These are phyloP conservation scores for Drosophila truncata DNA, from an alignment of 1,140 invertebrate genomes.

Conservation along the genomic window DNA sequence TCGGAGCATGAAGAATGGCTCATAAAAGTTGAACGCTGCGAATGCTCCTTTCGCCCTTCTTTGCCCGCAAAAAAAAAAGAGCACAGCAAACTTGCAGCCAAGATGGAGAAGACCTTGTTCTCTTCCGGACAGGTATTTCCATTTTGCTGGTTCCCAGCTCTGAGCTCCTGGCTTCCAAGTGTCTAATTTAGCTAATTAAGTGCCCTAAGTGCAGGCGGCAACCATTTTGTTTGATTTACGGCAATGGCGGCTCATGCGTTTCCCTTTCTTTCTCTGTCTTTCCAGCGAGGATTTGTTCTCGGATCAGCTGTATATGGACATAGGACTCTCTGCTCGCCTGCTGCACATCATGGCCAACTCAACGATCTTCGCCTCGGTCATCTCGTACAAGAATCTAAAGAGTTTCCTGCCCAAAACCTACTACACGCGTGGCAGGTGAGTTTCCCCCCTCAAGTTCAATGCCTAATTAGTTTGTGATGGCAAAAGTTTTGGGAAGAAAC, in stretches of 20 bases:
- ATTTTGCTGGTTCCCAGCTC: slow-evolving; percentile 8
- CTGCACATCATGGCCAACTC: slow-evolving; percentile 83
- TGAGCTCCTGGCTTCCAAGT: slow-evolving; percentile 43
- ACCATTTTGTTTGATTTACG: slow-evolving; percentile 43
- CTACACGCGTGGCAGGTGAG: slow-evolving; percentile 85
- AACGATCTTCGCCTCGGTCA: slow-evolving; percentile 85
- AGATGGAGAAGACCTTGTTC: slow-evolving; percentile 24
- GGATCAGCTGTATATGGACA: slow-evolving; percentile 84
- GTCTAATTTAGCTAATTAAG: slow-evolving; percentile 73
- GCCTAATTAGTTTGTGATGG: slow-evolving; percentile 32
- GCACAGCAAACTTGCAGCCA: slow-evolving; percentile 3
- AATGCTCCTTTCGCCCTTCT: slow-evolving; percentile 21
- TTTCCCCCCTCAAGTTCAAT: slow-evolving; percentile 3
- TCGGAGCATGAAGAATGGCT: slow-evolving; percentile 56
- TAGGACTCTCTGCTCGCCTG: slow-evolving; percentile 72
- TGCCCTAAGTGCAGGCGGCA: slow-evolving; percentile 29
- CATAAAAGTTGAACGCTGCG: slow-evolving; percentile 66
- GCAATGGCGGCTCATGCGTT: slow-evolving; percentile 24
- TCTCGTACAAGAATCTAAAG: slow-evolving; percentile 87
- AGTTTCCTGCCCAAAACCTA: slow-evolving; percentile 86
- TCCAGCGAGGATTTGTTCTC: slow-evolving; percentile 84
- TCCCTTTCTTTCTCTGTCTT: background rate
- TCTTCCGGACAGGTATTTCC: slow-evolving; percentile 24
- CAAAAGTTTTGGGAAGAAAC: slow-evolving; percentile 5
- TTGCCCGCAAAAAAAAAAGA: background rate